These are phyloP conservation scores for Chloropsis hardwickii DNA, from an alignment of 2,113 vertebrate species.

Conservation along the genomic window DNA sequence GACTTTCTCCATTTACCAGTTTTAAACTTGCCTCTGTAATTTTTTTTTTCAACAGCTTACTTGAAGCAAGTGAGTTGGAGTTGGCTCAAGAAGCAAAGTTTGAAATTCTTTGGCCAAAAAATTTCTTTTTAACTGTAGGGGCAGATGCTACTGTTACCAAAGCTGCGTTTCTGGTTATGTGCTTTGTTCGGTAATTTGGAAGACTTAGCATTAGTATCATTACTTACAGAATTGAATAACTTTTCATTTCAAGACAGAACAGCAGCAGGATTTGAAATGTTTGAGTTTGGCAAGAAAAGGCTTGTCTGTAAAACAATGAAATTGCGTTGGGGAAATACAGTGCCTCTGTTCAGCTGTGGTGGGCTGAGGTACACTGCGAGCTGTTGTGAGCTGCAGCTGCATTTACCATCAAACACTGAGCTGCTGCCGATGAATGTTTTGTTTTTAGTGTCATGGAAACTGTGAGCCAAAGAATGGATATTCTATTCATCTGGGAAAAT, in stretches of 20 bases:
- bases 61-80: not conserved
- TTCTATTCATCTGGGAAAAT: conserved; percentile 79
- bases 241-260: conserved; percentile 18
- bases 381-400: conserved; percentile 75
- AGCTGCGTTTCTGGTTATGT: not conserved
- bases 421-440: conserved; percentile 77
- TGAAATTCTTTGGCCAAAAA: not conserved
- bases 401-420: conserved; percentile 75
- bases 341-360: conserved; percentile 55
- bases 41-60: not conserved
- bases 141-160: not conserved
- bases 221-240: conserved; percentile 22
- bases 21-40: not conserved
- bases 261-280: conserved; percentile 35
- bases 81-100: not conserved
- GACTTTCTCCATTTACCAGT: not conserved
- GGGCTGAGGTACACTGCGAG: conserved; percentile 58
- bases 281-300: conserved; percentile 28
- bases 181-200: not conserved
- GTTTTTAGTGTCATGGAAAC: conserved; percentile 84
- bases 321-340: conserved; percentile 66
- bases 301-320: conserved; percentile 64
- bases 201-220: not conserved
- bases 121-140: not conserved
- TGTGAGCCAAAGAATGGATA: conserved; percentile 76